Evolutionary conservation across 2,888 invertebrate genomes (phyloP).

Genomic region (Drosophila histrio): DNA sequence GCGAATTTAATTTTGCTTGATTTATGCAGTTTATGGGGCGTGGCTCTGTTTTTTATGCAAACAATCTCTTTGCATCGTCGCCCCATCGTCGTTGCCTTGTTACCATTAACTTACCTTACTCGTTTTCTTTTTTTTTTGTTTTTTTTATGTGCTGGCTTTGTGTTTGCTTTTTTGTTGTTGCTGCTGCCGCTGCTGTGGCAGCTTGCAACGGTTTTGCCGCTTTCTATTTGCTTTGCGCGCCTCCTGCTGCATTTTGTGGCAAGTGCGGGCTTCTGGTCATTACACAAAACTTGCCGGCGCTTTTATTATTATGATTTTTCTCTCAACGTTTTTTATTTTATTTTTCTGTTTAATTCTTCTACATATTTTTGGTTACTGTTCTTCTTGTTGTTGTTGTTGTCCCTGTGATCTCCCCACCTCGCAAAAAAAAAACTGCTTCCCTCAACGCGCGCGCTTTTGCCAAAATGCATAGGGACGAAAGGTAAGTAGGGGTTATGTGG

Average conservation of each 20-base stretch:
- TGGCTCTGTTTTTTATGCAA: conserved; percentile 54
- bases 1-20: conserved; percentile 75
- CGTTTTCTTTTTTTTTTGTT: too few relatives aligned
- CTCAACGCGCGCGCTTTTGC: conserved; percentile 31
- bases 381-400: conserved; percentile 60
- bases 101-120: conserved; percentile 54
- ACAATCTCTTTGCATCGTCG: conserved; percentile 34
- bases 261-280: conserved; percentile 66
- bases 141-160: conserved; percentile 41
- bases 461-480: conserved; percentile 65
- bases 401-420: conserved; percentile 32
- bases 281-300: conserved; percentile 59
- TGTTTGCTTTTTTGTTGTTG: conserved; percentile 52
- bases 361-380: conserved; percentile 58
- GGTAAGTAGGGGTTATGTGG: conserved; percentile 74
- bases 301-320: conserved; percentile 70
- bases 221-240: conserved; percentile 55
- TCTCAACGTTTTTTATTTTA: conserved; percentile 24
- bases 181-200: conserved; percentile 13
- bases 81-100: conserved; percentile 46
- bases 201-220: conserved; percentile 29
- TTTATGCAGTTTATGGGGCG: conserved; percentile 70
- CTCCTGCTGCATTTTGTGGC: conserved; percentile 54
- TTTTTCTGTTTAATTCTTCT: conserved; percentile 63
- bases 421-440: conserved; percentile 14